phyloP scores from a whole-genome alignment of 2,797 vertebrate genomes.

The Lagodon rhomboides region DNA sequence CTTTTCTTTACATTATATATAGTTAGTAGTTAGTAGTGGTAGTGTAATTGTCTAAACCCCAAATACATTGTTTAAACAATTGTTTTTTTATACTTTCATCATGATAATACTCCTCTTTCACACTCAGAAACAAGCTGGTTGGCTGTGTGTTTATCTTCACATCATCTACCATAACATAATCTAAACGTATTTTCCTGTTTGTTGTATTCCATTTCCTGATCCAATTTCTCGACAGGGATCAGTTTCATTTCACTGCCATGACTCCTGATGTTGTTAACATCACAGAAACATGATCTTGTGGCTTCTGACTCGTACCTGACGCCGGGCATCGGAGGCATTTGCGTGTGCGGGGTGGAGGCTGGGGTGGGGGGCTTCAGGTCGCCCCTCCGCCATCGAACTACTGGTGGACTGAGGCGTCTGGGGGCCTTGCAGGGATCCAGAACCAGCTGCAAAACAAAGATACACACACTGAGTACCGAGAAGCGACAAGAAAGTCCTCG shows the following conservation, averaged over 20 bases:
- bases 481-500: slow-evolving; percentile 1
- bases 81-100: background rate
- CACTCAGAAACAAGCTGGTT: background rate
- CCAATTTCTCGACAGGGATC: background rate
- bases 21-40: too few relatives aligned
- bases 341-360: slow-evolving; percentile 96
- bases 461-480: slow-evolving; percentile 13
- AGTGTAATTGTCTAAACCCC: background rate
- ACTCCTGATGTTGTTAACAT: slow-evolving; percentile 11
- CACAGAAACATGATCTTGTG: slow-evolving; percentile 8
- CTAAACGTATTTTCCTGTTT: slow-evolving; percentile 1
- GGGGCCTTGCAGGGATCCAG: slow-evolving; percentile 98
- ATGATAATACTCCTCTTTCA: background rate
- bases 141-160: background rate
- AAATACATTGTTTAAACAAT: background rate
- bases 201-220: slow-evolving; percentile 14
- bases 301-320: slow-evolving; percentile 87
- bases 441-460: slow-evolving; percentile 90
- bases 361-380: slow-evolving; percentile 98
- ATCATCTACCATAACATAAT: slow-evolving; percentile 6
- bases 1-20: too few relatives aligned
- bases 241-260: slow-evolving; percentile 13
- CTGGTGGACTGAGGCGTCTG: slow-evolving; percentile 99
- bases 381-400: slow-evolving; percentile 99
- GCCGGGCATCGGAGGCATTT: slow-evolving; percentile 95